Evolutionary conservation across 1,140 invertebrate genomes (phyloP), one percentile per base, ranked within the genome.

Genomic region (Lamellibrachia luymesi): DNA sequence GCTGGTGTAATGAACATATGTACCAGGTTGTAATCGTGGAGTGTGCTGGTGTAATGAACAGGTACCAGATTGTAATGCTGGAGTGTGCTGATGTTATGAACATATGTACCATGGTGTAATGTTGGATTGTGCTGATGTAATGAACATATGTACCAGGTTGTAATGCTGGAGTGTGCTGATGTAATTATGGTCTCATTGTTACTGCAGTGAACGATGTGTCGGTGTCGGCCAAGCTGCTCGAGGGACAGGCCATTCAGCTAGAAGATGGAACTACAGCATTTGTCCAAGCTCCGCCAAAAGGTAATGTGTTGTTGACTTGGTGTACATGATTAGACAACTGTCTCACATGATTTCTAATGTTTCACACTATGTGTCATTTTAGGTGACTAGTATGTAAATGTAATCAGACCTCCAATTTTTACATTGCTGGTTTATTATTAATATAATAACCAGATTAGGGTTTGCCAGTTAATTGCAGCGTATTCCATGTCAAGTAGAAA

Each of bases 211-310:
- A 80, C 25, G 64, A 80, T 22, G 64, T 80, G 64, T 80, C 64
- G 13, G 64, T 80, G 64, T 80, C 64, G 25, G 92, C 80, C 2
- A 80, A 95, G 91, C 94, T 96, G 92, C 56, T 95, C 89, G 95
- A 95, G 92, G 95, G 96, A 17, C 95, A 96, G 92, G 94, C 95
- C 22, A 94, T 96, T 4, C 95, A 96, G 13, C 94, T 96, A 91
- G 95, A 96, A 91, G 96, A 96, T 95, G 96, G 96, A 80, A 95
- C 95, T 13, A 96, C 96, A n/a, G 95, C 96, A 91, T 95, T 96
- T 91, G 95, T 96, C 56, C 96, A 96, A 91, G 92, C 93, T 22
- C 94, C 94, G 17, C 90, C 50, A 17, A 51, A 49, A 50, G 90
- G 90, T 27, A 22, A 80, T 4, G 64, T 17, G 64, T 17, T 22